phyloP scores from a whole-genome alignment of 2,888 invertebrate genomes.

The Drosophila mettleri region DNA sequence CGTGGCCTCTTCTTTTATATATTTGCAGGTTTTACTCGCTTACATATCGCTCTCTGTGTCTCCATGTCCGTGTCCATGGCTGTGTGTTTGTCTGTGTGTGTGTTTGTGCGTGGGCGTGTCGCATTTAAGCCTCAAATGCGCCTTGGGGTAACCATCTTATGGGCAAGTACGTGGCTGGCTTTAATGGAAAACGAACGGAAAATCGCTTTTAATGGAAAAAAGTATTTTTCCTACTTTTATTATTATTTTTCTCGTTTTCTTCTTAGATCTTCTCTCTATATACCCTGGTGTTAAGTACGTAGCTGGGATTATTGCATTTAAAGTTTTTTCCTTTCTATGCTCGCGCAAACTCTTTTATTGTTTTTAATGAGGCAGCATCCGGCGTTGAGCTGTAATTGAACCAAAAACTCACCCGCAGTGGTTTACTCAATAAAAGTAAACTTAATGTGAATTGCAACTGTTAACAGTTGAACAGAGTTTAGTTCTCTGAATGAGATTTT shows the following conservation, averaged over 20 bases:
- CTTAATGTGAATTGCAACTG: background rate
- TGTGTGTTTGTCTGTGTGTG: constrained; percentile 21
- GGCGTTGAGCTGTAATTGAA: background rate
- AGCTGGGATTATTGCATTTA: constrained; percentile 21
- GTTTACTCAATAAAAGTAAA: background rate
- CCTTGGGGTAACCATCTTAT: constrained; percentile 70
- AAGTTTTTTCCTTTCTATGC: constrained; percentile 7
- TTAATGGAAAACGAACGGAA: constrained; percentile 78
- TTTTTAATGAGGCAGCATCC: background rate
- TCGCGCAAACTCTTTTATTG: background rate
- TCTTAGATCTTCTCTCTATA: constrained; percentile 4
- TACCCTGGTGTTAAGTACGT: constrained; percentile 27
- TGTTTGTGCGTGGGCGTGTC: constrained; percentile 65
- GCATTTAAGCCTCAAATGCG: constrained; percentile 77
- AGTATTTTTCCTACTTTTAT: constrained; percentile 44
- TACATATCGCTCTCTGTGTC: constrained; percentile 41
- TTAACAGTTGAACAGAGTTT: background rate
- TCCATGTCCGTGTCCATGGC: constrained; percentile 8
- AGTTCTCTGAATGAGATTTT: too few relatives aligned
- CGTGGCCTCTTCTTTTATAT: constrained; percentile 76
- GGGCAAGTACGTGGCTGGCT: constrained; percentile 66
- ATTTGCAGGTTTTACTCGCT: constrained; percentile 63
- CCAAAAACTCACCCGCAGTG: background rate
- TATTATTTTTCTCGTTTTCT: constrained; percentile 3
- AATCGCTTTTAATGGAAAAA: constrained; percentile 75